phyloP scores from a whole-genome alignment of 1,140 invertebrate species.

The Drusus annulatus region DNA sequence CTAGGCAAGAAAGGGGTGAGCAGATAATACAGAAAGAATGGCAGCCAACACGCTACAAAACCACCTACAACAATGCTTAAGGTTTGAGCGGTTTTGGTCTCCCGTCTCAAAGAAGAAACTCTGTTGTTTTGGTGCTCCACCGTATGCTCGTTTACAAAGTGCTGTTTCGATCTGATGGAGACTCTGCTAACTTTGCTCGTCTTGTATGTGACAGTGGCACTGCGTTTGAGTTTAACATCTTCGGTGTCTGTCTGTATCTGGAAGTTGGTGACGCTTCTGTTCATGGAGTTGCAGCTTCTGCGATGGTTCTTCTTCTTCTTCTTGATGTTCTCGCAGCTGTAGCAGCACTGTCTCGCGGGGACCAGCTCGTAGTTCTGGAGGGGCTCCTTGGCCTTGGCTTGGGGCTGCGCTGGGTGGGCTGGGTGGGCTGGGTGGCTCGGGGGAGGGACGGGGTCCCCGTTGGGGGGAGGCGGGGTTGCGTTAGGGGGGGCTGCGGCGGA shows the following conservation, averaged over 20 bases:
- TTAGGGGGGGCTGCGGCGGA: slow-evolving; percentile 11
- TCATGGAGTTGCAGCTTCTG: slow-evolving; percentile 25
- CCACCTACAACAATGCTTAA: slow-evolving; percentile 93
- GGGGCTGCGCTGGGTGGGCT: neutral
- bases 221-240: slow-evolving; percentile 46
- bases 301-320: slow-evolving; percentile 49
- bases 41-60: slow-evolving; percentile 92
- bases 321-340: slow-evolving; percentile 52
- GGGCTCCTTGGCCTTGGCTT: slow-evolving; percentile 45
- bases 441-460: neutral
- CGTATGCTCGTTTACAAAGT: slow-evolving; percentile 60
- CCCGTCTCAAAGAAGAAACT: slow-evolving; percentile 78
- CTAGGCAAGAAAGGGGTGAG: slow-evolving; percentile 80
- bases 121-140: slow-evolving; percentile 70
- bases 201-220: slow-evolving; percentile 54
- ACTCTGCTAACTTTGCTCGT: slow-evolving; percentile 53
- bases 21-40: slow-evolving; percentile 91
- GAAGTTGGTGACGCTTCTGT: slow-evolving; percentile 49
- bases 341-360: slow-evolving; percentile 47
- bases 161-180: slow-evolving; percentile 52
- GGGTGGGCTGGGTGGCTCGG: neutral
- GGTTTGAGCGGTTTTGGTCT: slow-evolving; percentile 92
- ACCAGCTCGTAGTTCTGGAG: slow-evolving; percentile 48
- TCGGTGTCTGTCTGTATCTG: slow-evolving; percentile 48
- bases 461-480: neutral